Evolutionary conservation across 2,113 vertebrate species (phyloP).

Genomic region (Dascyllus trimaculatus): DNA sequence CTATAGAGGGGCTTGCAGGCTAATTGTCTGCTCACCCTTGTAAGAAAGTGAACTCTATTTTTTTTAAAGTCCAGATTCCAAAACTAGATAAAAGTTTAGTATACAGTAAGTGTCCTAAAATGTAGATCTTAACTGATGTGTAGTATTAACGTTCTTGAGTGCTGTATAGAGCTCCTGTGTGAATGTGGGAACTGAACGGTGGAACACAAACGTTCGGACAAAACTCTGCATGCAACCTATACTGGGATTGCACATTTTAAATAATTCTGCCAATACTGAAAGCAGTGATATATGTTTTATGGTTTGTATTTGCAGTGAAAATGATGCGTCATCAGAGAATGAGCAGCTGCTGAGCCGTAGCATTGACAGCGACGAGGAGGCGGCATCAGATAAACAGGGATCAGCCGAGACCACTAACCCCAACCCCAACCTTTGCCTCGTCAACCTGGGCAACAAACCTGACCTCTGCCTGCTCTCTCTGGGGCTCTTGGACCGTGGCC

Average conservation of each 20-base stretch:
- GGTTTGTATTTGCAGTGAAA: slow-evolving; percentile 87
- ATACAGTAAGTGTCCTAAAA: no score
- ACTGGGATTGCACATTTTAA: no score
- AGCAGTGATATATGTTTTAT: not conserved
- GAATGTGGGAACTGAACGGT: no score
- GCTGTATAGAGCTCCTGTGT: no score
- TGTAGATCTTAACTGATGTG: no score
- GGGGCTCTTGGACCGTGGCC: slow-evolving; percentile 92
- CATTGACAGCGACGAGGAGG: slow-evolving; percentile 97
- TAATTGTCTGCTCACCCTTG: not conserved
- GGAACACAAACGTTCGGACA: no score
- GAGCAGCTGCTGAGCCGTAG: slow-evolving; percentile 96
- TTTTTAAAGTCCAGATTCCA: no score
- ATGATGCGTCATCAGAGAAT: slow-evolving; percentile 97
- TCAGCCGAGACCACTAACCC: slow-evolving; percentile 69
- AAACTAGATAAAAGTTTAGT: no score
- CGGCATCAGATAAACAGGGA: slow-evolving; percentile 92
- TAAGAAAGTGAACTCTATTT: no score
- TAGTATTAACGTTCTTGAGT: no score
- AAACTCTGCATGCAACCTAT: no score
- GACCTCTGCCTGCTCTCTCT: slow-evolving; percentile 95
- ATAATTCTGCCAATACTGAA: not conserved
- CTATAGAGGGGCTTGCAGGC: not conserved
- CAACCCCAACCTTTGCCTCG: slow-evolving; percentile 67
- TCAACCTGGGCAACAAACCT: slow-evolving; percentile 76